Base-by-base conservation (phyloP, 2,888 invertebrate species). In the Nezara viridula region DNA sequence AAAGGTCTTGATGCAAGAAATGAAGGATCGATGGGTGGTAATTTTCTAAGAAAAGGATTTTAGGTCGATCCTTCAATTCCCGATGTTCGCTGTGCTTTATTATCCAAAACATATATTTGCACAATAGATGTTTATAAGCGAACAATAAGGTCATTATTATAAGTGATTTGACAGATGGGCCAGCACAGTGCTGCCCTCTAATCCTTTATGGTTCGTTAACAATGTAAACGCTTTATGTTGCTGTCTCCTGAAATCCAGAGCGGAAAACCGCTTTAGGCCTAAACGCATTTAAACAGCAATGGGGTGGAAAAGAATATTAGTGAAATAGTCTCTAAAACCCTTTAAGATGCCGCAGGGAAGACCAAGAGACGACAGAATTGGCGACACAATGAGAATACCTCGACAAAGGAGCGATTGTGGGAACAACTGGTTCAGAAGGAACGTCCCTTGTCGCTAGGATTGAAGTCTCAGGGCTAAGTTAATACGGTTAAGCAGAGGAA, bases 251-350 rank as follows among this genome's bases (percentile, higher is more conserved):
- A 73, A 73, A 73, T 73, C 9, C 66, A 73, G 66, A 9, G 66
- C 66, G 66, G 66, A 73, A 73, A 73, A 32, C 66, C 66, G 66
- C 66, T 73, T 73, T 37, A 37, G 66, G 32, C 6, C 66, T 73
- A 73, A 73, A 73, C 32, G 66, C 66, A 73, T 73, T 73, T 73
- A 37, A 73, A 37, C 32, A 37, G 66, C 66, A 73, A 73, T 73
- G 66, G 37, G 66, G 66, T 73, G 66, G 66, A 73, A 73, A 37
- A 37, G 66, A 73, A 73, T 73, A 73, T 73, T 37, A 73, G 66
- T 32, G 66, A 73, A 73, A 73, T 73, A 73, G 66, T 19, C 37
- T 37, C 66, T 6, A 37, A 37, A 37, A 73, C 66, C 66, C 66
- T 73, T 73, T 73, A 73, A 73, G 14, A 60, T 60, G 60, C 60